A percentile compares a stretch with the other conserved stretches of the same genome.
These are phyloP conservation scores for Drosophila pachea DNA, from an alignment of 1,140 invertebrate genomes.

Conservation along the genomic window DNA sequence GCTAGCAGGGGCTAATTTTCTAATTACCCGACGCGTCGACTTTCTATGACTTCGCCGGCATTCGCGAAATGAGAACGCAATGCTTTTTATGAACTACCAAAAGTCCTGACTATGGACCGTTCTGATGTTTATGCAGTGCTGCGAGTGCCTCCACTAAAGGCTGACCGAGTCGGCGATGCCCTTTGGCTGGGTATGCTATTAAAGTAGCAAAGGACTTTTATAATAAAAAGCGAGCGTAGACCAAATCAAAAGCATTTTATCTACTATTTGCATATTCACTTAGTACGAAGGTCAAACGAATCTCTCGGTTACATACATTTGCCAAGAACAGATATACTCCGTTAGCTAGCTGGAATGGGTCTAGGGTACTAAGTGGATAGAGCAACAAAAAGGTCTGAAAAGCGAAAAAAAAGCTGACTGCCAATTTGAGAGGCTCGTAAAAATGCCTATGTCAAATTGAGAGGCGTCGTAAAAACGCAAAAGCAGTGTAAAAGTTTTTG, in stretches of 20 bases:
- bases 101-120: slow-evolving; percentile 14
- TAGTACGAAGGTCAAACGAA: too few species aligned
- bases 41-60: slow-evolving; percentile 66
- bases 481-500: slow-evolving; percentile 40
- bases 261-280: too few species aligned
- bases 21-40: slow-evolving; percentile 72
- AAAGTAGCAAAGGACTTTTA: too few species aligned
- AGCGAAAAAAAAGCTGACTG: slow-evolving; percentile 36
- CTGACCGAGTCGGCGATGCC: not conserved
- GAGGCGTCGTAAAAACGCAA: slow-evolving; percentile 27
- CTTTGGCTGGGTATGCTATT: not conserved
- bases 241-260: too few species aligned
- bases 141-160: not conserved
- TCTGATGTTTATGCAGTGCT: slow-evolving; percentile 21
- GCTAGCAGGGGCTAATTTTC: slow-evolving; percentile 68
- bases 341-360: not conserved
- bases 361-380: not conserved
- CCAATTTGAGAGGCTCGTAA: slow-evolving; percentile 59
- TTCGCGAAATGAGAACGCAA: slow-evolving; percentile 53
- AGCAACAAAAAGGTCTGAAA: slow-evolving; percentile 36
- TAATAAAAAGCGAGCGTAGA: too few species aligned
- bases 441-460: slow-evolving; percentile 56
- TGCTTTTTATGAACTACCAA: slow-evolving; percentile 48
- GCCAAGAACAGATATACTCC: not conserved
- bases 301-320: too few species aligned